phyloP scores from a whole-genome alignment of 2,797 vertebrate species.

The Uromys caudimaculatus region DNA sequence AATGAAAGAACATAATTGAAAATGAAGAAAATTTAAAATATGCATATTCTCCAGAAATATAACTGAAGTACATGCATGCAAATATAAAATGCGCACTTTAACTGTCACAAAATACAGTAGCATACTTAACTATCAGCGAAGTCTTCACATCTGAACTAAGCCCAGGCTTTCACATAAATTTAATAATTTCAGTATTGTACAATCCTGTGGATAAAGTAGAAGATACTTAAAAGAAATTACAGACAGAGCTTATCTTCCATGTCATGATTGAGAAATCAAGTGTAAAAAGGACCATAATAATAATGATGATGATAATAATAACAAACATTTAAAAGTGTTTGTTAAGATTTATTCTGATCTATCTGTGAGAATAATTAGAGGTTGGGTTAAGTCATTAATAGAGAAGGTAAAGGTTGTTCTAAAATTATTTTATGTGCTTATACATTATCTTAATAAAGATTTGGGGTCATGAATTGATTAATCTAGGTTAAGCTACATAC shows the following conservation, averaged over 20 bases:
- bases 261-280: not conserved
- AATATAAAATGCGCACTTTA: conserved; percentile 5
- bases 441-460: not conserved
- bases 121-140: not conserved
- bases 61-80: not conserved
- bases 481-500: not conserved
- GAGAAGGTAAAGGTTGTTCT: not conserved
- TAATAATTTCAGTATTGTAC: not conserved
- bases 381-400: not conserved
- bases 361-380: not conserved
- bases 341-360: not conserved
- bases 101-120: not conserved
- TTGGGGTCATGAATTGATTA: not conserved
- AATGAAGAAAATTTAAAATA: not conserved
- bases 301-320: not conserved
- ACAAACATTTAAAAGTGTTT: not conserved
- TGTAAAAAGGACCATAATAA: not conserved
- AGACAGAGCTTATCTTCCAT: not conserved
- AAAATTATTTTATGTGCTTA: not conserved
- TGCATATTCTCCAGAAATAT: not conserved
- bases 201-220: not conserved
- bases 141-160: not conserved
- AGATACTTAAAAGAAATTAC: conserved; percentile 35
- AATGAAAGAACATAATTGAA: not conserved
- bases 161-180: not conserved